Percentiles rank a stretch among this genome's conserved stretches.
Evolutionary conservation across 2,888 invertebrate genomes (phyloP).

Genomic region (Nebria brevicollis): DNA sequence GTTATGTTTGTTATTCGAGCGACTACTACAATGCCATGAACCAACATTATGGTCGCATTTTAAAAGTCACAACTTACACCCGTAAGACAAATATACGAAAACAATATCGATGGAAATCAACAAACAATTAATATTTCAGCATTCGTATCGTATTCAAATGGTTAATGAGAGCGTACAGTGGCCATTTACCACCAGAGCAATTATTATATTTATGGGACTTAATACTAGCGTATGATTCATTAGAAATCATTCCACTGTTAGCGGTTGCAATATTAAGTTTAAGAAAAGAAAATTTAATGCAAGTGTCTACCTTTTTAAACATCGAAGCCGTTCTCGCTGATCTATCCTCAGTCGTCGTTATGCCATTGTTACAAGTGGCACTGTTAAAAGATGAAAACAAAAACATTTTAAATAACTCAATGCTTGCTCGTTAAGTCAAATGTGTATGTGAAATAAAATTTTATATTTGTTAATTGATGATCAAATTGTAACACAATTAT

Average conservation of each 20-base stretch:
- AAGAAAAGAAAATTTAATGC: slow-evolving; percentile 84
- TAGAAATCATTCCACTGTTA: slow-evolving; percentile 88
- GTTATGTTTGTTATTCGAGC: slow-evolving; percentile 88
- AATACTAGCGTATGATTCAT: slow-evolving; percentile 89
- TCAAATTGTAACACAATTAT: background rate
- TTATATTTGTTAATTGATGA: background rate
- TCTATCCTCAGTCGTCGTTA: slow-evolving; percentile 85
- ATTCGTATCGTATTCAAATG: slow-evolving; percentile 94
- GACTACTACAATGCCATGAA: slow-evolving; percentile 88
- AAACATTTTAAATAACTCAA: slow-evolving; percentile 17
- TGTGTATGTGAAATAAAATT: background rate
- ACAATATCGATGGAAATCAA: background rate
- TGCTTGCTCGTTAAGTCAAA: slow-evolving; percentile 10
- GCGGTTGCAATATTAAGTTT: slow-evolving; percentile 87
- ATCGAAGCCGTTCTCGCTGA: slow-evolving; percentile 90
- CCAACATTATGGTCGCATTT: slow-evolving; percentile 93
- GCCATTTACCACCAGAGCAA: slow-evolving; percentile 92
- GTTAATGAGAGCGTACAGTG: slow-evolving; percentile 96
- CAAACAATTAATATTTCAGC: slow-evolving; percentile 63
- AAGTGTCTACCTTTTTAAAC: slow-evolving; percentile 77
- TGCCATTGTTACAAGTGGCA: slow-evolving; percentile 84
- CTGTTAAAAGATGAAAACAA: slow-evolving; percentile 70
- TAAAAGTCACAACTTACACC: slow-evolving; percentile 86
- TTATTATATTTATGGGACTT: slow-evolving; percentile 93
- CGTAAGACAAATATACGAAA: slow-evolving; percentile 72